Conservation (phyloP, 1,140 invertebrate genomes). For the Drosophila pachea region DNA sequence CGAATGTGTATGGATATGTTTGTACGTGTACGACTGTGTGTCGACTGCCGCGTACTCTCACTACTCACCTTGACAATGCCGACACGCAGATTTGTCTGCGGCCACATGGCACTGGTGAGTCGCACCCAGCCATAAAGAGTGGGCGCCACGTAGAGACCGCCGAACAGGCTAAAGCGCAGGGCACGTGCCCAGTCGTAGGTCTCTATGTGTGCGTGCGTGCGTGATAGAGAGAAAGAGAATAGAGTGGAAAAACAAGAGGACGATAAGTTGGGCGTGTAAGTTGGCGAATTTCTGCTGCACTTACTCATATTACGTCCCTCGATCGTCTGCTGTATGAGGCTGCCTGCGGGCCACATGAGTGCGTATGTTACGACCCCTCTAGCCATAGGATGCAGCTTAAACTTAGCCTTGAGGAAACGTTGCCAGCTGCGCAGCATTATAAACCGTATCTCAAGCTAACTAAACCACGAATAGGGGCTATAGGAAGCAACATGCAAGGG, state of each 20-base stretch:
- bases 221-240: too few relatives aligned
- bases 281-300: conserved; percentile 35
- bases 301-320: conserved; percentile 75
- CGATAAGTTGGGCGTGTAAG: too few relatives aligned
- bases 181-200: conserved; percentile 82
- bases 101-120: conserved; percentile 83
- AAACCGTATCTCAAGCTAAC: conserved; percentile 19
- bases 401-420: conserved; percentile 3
- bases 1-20: conserved; percentile 1
- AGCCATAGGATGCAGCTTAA: conserved; percentile 75
- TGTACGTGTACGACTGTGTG: background rate
- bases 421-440: conserved; percentile 26
- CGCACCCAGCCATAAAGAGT: conserved; percentile 85
- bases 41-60: background rate
- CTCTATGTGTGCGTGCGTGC: conserved; percentile 37
- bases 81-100: conserved; percentile 82
- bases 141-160: conserved; percentile 85
- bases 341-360: conserved; percentile 85
- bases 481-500: too few relatives aligned
- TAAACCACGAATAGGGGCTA: conserved; percentile 4
- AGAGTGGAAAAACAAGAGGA: too few relatives aligned
- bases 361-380: conserved; percentile 87
- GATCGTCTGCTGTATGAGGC: conserved; percentile 82
- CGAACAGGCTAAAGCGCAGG: conserved; percentile 84
- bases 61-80: conserved; percentile 84